Evolutionary conservation across 2,113 vertebrate species (phyloP).

Genomic region (Muntiacus reevesi): DNA sequence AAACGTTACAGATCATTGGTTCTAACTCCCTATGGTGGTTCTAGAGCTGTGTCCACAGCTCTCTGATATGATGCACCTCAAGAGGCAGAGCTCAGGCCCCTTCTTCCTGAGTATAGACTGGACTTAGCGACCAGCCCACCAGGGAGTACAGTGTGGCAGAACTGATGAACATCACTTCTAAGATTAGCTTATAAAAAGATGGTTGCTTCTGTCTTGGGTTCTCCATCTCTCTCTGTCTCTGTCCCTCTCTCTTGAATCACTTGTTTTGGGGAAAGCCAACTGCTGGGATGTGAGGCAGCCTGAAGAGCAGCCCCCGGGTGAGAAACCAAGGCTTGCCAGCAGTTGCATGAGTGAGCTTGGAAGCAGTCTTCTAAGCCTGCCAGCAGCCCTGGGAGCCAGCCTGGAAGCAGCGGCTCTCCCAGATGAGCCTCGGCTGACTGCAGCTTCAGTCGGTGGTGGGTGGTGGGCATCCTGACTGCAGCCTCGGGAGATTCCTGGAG

Average conservation of each 20-base stretch:
- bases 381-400: rapidly evolving
- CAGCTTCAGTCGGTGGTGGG: background rate
- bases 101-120: background rate
- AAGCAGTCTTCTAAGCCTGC: background rate
- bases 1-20: background rate
- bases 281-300: background rate
- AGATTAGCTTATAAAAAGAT: background rate
- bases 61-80: background rate
- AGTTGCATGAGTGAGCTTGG: too few relatives aligned
- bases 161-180: too few relatives aligned
- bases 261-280: background rate
- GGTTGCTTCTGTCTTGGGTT: background rate
- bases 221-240: background rate
- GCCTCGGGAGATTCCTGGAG: background rate
- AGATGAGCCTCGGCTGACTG: rapidly evolving
- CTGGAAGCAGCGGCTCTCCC: background rate
- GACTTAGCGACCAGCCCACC: background rate
- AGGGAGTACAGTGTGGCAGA: background rate
- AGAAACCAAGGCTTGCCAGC: background rate
- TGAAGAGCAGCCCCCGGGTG: background rate
- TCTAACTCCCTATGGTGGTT: background rate
- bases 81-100: background rate
- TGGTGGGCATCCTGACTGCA: background rate
- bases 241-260: background rate
- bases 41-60: background rate